These are phyloP conservation scores for Acanthis flammea DNA, from an alignment of 2,797 vertebrate genomes.

Conservation along the genomic window DNA sequence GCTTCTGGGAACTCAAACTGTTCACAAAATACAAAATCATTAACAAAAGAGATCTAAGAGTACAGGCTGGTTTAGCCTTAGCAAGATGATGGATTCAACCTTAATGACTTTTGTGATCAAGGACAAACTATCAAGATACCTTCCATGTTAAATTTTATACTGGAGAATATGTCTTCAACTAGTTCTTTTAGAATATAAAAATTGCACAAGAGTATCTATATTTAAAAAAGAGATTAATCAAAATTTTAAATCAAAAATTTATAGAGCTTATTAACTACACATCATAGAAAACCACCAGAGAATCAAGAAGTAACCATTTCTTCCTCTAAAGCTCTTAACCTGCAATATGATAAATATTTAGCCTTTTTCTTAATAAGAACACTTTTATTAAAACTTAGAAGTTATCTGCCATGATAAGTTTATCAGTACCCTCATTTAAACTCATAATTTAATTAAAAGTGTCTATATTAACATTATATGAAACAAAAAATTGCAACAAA, in stretches of 20 bases:
- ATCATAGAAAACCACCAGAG: not conserved
- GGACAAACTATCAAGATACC: not conserved
- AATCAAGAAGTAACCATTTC: not conserved
- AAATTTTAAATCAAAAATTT: not conserved
- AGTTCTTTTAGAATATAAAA: not conserved
- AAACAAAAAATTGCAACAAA: not conserved
- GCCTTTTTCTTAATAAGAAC: not conserved
- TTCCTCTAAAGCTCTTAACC: not conserved
- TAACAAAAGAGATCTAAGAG: not conserved
- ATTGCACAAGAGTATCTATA: not conserved
- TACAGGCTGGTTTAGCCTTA: not conserved
- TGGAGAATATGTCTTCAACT: not conserved
- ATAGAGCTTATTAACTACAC: not conserved
- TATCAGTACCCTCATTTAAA: not conserved
- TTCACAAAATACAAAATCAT: not conserved
- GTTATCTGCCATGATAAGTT: not conserved
- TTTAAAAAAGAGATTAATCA: not conserved
- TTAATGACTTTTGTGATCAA: rapidly evolving
- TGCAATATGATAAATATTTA: not conserved
- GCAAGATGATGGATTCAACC: not conserved
- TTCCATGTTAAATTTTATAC: not conserved
- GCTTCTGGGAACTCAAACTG: not conserved
- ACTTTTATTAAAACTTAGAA: not conserved
- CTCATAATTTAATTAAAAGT: not conserved
- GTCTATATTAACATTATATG: not conserved